These are phyloP conservation scores for Hirtodrosophila trivittata DNA, from an alignment of 2,888 invertebrate genomes.

Conservation along the genomic window DNA sequence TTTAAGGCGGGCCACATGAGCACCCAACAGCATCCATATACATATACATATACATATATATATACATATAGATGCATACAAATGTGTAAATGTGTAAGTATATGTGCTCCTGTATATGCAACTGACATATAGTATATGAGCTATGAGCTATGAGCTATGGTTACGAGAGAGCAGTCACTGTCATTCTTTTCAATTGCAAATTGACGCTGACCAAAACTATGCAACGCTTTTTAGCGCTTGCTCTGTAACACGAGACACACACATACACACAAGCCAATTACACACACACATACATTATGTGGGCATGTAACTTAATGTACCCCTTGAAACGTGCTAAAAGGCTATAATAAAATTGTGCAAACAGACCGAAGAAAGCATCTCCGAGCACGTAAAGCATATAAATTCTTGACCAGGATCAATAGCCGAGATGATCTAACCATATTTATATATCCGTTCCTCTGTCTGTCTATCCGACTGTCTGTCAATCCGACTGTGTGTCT, in stretches of 20 bases:
- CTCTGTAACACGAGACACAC: not conserved
- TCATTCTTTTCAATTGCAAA: conserved; percentile 53
- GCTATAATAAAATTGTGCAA: no score
- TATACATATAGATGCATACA: not conserved
- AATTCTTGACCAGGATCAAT: no score
- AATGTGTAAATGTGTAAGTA: not conserved
- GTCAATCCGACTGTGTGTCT: no score
- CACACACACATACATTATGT: conserved; percentile 8
- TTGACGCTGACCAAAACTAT: conserved; percentile 46
- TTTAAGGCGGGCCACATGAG: conserved; percentile 24
- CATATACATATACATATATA: conserved; percentile 1
- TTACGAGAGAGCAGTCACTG: conserved; percentile 23
- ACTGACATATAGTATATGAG: conserved; percentile 7
- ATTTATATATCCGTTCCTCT: no score
- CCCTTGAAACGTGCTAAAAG: no score
- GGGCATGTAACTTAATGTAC: no score
- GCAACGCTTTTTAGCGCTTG: conserved; percentile 36
- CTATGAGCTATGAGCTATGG: conserved; percentile 37
- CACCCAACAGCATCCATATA: conserved; percentile 12
- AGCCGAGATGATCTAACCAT: no score
- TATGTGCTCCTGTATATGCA: conserved; percentile 1
- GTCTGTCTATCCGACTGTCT: no score
- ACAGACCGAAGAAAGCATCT: no score
- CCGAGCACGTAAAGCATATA: no score
- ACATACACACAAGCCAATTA: not conserved